These are phyloP conservation scores for Psix sp. DNA, from an alignment of 1,140 invertebrate genomes.

Conservation along the genomic window DNA sequence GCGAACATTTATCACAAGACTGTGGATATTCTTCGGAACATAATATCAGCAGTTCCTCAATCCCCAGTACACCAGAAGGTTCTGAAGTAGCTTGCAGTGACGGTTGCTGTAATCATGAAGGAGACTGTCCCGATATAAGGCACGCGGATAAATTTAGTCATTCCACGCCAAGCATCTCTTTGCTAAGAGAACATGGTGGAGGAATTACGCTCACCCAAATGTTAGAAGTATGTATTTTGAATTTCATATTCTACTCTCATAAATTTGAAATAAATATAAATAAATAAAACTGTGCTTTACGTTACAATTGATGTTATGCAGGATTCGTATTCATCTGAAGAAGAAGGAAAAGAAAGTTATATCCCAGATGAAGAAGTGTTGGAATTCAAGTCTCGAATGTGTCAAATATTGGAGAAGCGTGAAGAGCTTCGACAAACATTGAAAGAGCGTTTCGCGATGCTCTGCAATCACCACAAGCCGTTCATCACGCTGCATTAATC, in stretches of 20 bases:
- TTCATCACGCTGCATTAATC: constrained; percentile 71
- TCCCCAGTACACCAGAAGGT: constrained; percentile 87
- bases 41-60: constrained; percentile 84
- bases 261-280: constrained; percentile 3
- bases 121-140: constrained; percentile 75
- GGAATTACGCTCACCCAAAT: constrained; percentile 82
- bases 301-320: constrained; percentile 61
- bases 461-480: constrained; percentile 79
- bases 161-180: constrained; percentile 67
- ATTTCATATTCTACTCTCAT: neutral
- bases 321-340: constrained; percentile 84
- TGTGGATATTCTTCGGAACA: constrained; percentile 90
- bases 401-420: constrained; percentile 86
- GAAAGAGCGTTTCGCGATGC: constrained; percentile 87
- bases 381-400: constrained; percentile 86
- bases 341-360: constrained; percentile 83
- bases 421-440: constrained; percentile 88
- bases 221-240: constrained; percentile 79
- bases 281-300: neutral
- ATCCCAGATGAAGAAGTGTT: constrained; percentile 92
- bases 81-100: constrained; percentile 91
- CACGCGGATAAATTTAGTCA: constrained; percentile 68
- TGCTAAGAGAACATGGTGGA: constrained; percentile 67
- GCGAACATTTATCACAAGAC: constrained; percentile 85
- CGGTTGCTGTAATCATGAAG: constrained; percentile 87